phyloP scores from a whole-genome alignment of 1,140 invertebrate genomes.

The Tetranychus urticae region DNA sequence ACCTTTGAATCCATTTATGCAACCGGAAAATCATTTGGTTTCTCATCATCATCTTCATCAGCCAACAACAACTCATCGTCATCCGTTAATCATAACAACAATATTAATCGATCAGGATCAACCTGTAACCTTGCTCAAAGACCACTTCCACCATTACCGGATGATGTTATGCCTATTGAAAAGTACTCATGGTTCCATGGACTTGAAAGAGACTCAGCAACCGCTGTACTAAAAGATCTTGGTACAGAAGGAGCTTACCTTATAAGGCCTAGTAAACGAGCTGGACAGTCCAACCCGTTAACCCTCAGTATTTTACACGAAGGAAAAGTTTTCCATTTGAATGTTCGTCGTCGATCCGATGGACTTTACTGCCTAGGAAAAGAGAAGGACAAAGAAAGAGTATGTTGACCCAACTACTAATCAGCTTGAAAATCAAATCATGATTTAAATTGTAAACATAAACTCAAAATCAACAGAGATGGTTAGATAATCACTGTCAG shows the following conservation, averaged over 20 bases:
- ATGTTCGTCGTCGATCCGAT: conserved; percentile 14
- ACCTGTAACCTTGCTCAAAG: background rate
- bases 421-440: background rate
- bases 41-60: background rate
- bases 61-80: background rate
- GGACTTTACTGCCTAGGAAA: conserved; percentile 15
- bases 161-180: background rate
- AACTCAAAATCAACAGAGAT: background rate
- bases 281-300: conserved; percentile 15
- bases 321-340: conserved; percentile 15
- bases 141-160: background rate
- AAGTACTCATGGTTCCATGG: conserved; percentile 15
- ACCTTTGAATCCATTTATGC: too few relatives aligned
- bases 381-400: conserved; percentile 16
- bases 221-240: conserved; percentile 7
- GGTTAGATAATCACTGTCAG: too few relatives aligned
- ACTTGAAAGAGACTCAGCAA: conserved; percentile 15
- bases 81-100: background rate
- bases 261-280: conserved; percentile 14
- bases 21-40: too few relatives aligned
- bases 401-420: background rate
- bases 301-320: conserved; percentile 14
- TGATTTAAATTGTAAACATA: background rate
- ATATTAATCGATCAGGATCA: background rate
- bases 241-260: conserved; percentile 13